Conservation (phyloP, 2,113 vertebrate genomes). For the Rhagologus leucostigma region DNA sequence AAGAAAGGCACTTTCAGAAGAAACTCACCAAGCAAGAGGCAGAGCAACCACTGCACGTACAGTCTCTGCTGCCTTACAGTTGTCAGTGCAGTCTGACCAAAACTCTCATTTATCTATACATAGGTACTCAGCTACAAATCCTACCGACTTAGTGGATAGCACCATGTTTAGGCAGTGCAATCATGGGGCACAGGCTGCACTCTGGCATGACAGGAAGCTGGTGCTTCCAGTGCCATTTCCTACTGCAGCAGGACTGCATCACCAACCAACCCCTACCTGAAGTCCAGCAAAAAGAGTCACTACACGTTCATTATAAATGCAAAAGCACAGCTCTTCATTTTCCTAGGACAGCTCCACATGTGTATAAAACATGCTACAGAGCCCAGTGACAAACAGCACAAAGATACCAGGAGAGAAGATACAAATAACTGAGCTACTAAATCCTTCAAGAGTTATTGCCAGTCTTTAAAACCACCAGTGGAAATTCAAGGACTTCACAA, state of each 20-base stretch:
- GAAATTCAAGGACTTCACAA: not conserved
- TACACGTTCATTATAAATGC: not conserved
- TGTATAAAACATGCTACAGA: not conserved
- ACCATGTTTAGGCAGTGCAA: rapidly evolving
- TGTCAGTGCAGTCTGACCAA: not conserved
- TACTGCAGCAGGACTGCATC: not conserved
- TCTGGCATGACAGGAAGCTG: not conserved
- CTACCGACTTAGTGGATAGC: rapidly evolving
- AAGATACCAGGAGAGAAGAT: not conserved
- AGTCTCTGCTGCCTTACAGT: not conserved
- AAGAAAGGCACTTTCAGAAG: not conserved
- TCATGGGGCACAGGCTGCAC: not conserved
- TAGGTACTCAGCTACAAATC: not conserved
- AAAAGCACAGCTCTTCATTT: not conserved
- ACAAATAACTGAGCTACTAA: not conserved
- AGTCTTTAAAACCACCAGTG: not conserved
- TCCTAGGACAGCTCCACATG: not conserved
- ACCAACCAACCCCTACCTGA: too few relatives aligned
- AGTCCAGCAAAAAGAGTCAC: not conserved
- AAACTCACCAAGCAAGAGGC: not conserved
- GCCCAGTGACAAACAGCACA: not conserved
- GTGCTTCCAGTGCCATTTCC: not conserved
- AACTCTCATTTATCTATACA: not conserved
- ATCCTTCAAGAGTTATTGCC: not conserved
- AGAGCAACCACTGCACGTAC: not conserved